Conservation (phyloP, 2,797 vertebrate species). For the Coendou prehensilis region DNA sequence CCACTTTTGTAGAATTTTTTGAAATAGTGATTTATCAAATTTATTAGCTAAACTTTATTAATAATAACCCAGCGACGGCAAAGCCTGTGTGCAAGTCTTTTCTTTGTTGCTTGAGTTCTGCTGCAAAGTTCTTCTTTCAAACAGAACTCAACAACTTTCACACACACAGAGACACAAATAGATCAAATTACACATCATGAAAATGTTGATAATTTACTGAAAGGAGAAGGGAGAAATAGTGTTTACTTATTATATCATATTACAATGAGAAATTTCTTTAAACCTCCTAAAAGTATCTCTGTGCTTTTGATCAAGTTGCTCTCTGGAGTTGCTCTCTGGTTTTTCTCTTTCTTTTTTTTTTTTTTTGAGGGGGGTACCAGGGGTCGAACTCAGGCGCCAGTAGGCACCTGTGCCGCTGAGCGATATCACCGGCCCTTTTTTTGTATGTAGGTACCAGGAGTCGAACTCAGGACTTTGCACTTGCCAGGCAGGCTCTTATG, state of each 20-base stretch:
- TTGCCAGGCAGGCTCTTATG: no score
- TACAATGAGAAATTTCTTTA: neutral
- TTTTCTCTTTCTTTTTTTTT: neutral
- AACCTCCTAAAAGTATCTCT: neutral
- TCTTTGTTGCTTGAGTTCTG: neutral
- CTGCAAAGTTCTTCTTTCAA: neutral
- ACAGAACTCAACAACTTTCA: neutral
- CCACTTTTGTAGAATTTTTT: neutral
- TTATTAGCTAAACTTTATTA: slow-evolving; percentile 4
- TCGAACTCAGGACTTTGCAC: no score
- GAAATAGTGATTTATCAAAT: neutral
- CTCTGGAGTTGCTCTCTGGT: neutral
- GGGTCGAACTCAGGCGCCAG: no score
- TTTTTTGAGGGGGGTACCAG: no score
- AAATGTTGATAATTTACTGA: neutral
- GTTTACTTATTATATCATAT: neutral
- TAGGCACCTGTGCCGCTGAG: no score
- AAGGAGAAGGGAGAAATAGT: neutral
- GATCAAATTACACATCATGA: neutral
- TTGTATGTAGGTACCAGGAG: no score
- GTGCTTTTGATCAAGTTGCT: neutral
- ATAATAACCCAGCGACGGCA: neutral
- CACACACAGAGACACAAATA: neutral
- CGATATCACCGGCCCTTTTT: no score
- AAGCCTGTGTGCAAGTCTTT: neutral